These are phyloP conservation scores for Phenganax marumi DNA, from an alignment of 92 coral and sea anemone species.

Conservation along the genomic window DNA sequence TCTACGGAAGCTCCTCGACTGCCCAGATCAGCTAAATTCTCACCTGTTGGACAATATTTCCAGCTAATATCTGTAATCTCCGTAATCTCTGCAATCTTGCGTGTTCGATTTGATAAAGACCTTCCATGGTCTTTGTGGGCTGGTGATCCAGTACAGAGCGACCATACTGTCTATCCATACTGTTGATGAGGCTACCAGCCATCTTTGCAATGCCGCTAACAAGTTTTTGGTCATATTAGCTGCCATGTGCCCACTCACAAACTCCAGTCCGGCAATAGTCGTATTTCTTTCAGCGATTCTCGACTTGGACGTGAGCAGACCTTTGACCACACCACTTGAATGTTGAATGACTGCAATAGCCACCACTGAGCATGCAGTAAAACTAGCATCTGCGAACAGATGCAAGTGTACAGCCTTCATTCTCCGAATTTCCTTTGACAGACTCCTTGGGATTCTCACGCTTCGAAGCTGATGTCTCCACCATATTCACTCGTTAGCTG, in stretches of 20 bases:
- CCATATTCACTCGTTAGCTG: constrained; percentile 22
- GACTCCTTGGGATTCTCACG: constrained; percentile 43
- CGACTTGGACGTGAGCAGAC: constrained; percentile 46
- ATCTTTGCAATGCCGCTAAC: no score
- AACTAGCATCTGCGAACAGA: constrained; percentile 48
- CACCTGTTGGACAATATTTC: constrained; percentile 44
- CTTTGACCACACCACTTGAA: constrained; percentile 39
- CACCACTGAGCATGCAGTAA: constrained; percentile 29
- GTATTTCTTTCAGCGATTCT: constrained; percentile 1
- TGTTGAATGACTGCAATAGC: constrained; percentile 42
- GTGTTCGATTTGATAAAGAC: constrained; percentile 45
- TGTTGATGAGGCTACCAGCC: constrained; percentile 21
- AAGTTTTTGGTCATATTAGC: not conserved
- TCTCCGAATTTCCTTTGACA: constrained; percentile 25
- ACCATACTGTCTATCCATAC: constrained; percentile 57
- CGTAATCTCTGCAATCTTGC: constrained; percentile 51
- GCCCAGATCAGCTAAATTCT: constrained; percentile 56
- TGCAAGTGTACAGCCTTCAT: constrained; percentile 32
- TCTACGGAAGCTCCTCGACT: constrained; percentile 52
- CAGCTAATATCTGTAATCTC: constrained; percentile 21
- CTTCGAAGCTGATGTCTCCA: constrained; percentile 47
- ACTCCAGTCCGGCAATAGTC: not conserved
- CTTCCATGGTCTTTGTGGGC: constrained; percentile 44
- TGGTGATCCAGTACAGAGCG: constrained; percentile 46
- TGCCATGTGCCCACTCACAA: constrained; percentile 3